These are phyloP conservation scores for Pseudonaja textilis DNA, from an alignment of 2,113 vertebrate genomes.

Conservation along the genomic window DNA sequence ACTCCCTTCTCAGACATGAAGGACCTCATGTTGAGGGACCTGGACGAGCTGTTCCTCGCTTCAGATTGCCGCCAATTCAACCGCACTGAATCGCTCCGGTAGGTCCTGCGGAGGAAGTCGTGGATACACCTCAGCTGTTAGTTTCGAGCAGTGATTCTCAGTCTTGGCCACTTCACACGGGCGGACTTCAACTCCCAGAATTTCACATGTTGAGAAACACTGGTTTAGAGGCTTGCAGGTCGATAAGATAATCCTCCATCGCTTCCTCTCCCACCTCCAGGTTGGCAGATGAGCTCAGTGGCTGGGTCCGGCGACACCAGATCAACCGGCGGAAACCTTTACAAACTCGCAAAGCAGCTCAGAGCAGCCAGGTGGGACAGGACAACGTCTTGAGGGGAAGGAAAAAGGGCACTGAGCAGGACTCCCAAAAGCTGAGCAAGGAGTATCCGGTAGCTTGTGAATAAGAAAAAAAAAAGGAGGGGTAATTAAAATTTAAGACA, in stretches of 20 bases:
- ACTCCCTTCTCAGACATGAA: constrained; percentile 77
- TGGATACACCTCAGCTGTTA: not conserved
- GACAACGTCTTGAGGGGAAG: not conserved
- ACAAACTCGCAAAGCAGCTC: constrained; percentile 67
- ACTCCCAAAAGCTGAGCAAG: not conserved
- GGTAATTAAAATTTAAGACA: not conserved
- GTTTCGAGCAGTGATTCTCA: not conserved
- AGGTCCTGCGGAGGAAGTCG: not conserved
- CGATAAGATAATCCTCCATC: not conserved
- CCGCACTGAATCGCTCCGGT: constrained; percentile 88
- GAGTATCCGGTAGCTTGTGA: constrained; percentile 1
- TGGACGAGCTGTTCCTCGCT: constrained; percentile 83
- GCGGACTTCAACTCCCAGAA: not conserved
- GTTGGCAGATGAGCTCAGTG: constrained; percentile 83
- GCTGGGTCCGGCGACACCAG: constrained; percentile 88
- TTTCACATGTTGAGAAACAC: too few species aligned
- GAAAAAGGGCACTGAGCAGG: too few species aligned
- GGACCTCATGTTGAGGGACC: constrained; percentile 82
- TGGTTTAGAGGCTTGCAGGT: not conserved
- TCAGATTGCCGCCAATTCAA: constrained; percentile 88
- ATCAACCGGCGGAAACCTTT: constrained; percentile 79
- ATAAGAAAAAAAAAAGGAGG: not conserved
- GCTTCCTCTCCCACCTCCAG: constrained; percentile 51
- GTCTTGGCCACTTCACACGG: not conserved
- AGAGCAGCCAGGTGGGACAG: constrained; percentile 77